These are phyloP conservation scores for Porites lutea DNA, from an alignment of 64 coral and sea anemone genomes.

Conservation along the genomic window DNA sequence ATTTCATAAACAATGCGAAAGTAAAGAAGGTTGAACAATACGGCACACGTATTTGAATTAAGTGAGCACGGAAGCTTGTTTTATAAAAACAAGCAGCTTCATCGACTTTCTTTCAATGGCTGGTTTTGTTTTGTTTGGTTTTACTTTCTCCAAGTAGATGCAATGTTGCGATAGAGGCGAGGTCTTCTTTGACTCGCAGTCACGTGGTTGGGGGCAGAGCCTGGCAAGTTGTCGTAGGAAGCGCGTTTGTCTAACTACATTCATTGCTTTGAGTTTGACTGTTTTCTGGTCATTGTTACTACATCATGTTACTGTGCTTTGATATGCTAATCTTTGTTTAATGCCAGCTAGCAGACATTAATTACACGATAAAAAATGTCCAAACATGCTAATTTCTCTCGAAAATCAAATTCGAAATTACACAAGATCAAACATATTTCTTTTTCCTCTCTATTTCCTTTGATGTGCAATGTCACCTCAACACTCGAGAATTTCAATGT, in stretches of 20 bases:
- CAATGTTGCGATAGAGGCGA: background rate
- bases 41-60: conserved; percentile 64
- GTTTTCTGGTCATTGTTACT: conserved; percentile 61
- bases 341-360: conserved; percentile 83
- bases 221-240: conserved; percentile 21
- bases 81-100: conserved; percentile 46
- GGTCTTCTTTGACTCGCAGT: background rate
- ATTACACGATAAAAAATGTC: conserved; percentile 91
- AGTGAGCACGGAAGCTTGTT: conserved; percentile 70
- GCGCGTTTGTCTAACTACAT: conserved; percentile 26
- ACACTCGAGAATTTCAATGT: conserved; percentile 50
- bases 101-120: conserved; percentile 27
- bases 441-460: conserved; percentile 4
- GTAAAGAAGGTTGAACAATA: conserved; percentile 83
- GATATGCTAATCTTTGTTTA: conserved; percentile 90
- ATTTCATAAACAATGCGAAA: conserved; percentile 89
- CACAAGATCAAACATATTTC: conserved; percentile 62
- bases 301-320: conserved; percentile 69
- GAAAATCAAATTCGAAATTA: conserved; percentile 72
- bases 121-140: conserved; percentile 14
- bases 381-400: conserved; percentile 83
- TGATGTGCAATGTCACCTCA: conserved; percentile 26
- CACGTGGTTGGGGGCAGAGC: conserved; percentile 14
- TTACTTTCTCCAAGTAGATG: background rate
- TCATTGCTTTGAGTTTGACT: conserved; percentile 58